A percentile compares a stretch with the other conserved stretches of the same genome.
Evolutionary conservation across 2,113 vertebrate genomes (phyloP).

Genomic region (Antechinus stuartii): DNA sequence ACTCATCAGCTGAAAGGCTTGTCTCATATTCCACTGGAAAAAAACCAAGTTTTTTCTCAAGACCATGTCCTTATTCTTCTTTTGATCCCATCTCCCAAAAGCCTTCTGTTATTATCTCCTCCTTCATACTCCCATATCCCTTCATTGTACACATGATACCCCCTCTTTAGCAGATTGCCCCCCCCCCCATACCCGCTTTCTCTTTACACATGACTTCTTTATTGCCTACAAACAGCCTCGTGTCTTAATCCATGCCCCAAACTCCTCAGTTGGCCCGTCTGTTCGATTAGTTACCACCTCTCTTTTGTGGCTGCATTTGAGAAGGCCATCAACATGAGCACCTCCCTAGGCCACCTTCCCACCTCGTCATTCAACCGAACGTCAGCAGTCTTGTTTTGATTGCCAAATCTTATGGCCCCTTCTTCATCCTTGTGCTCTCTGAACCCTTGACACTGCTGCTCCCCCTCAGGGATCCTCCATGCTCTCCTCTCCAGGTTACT

Average conservation of each 20-base stretch:
- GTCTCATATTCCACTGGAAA: background rate
- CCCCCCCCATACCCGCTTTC: no score
- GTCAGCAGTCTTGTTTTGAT: background rate
- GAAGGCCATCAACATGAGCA: background rate
- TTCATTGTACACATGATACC: background rate
- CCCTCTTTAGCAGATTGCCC: no score
- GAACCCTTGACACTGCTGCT: no score
- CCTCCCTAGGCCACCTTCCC: background rate
- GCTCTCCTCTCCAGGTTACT: no score
- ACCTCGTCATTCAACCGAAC: background rate
- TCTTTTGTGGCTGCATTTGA: no score
- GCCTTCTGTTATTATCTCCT: background rate
- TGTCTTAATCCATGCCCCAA: background rate
- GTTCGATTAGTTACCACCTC: background rate
- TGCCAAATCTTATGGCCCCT: background rate
- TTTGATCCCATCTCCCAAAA: background rate
- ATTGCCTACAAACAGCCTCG: background rate
- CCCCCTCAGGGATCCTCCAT: no score
- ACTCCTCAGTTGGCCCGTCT: background rate
- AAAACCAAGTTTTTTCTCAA: background rate
- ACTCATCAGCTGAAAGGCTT: no score
- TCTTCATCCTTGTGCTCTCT: no score
- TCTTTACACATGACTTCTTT: background rate
- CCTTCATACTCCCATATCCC: background rate
- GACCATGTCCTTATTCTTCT: background rate